Base-by-base conservation (phyloP, 2,797 vertebrate species). In the Rhinoraja longicauda region DNA sequence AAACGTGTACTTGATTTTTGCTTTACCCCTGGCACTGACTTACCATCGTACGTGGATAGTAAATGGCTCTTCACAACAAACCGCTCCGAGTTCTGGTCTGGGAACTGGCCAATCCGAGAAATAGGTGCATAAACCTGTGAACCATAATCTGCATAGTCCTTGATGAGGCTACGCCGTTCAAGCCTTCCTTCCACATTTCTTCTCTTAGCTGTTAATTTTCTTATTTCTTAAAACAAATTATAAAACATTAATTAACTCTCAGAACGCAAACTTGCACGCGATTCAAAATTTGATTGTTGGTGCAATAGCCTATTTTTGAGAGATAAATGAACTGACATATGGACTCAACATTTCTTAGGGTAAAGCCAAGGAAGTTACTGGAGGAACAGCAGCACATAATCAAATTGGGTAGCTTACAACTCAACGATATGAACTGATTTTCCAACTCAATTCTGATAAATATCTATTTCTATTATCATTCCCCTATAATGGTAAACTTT, bases 31-130 rank as follows among this genome's bases (percentile, higher is more conserved):
- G 24, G 8, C 29, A 67, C 1, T 91, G 9, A 32, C 93, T 95
- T 94, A 99, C 99, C 99, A 96, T 97, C 95, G 93, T 97, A 98
- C 1, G 97, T 98, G 93, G 96, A 94, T 91, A 98, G 96, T 95
- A 96, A 97, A 90, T 93, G 93, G 94, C 95, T 98, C 95, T 96
- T 96, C 59, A 97, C 96, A 0, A 95, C 82, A 19, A 94, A 95
- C 86, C 91, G 92, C 62, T 95, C 93, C 24, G 95, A 95, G 77
- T 93, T 94, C 21, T 94, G 96, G 93, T 97, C 96, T 12, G 96
- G 96, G 92, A 97, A 96, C 32, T 94, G 94, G 17, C 96, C 97
- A 72, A 93, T 94, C 91, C 93, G 94, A 88, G 95, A 95, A 70
- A 96, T 94, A 93, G 97, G 96, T n/a, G 96, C 95, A 0, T 96